Conservation (phyloP, 2,888 invertebrate species). For the Catocala sponsa region DNA sequence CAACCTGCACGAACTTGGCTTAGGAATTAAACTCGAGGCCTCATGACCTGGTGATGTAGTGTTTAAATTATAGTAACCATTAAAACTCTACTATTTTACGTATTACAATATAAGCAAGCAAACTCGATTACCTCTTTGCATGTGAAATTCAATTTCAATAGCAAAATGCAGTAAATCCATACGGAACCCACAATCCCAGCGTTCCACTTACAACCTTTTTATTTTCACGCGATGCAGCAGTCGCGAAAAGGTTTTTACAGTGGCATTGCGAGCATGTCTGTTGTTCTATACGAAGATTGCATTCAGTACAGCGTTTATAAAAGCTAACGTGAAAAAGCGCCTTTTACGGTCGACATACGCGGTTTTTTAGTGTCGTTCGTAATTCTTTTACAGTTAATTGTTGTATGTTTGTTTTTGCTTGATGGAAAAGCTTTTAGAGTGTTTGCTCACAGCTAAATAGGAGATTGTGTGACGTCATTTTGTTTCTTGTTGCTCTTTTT, state of each 20-base stretch:
- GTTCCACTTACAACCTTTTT: conserved; percentile 33
- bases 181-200: conserved; percentile 40
- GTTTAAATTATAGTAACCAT: too few relatives aligned
- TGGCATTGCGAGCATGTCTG: conserved; percentile 58
- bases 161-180: conserved; percentile 4
- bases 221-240: conserved; percentile 48
- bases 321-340: conserved; percentile 62
- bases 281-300: conserved; percentile 62
- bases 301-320: conserved; percentile 65
- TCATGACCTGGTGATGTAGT: too few relatives aligned
- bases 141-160: neutral
- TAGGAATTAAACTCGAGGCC: too few relatives aligned
- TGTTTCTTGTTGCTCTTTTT: neutral
- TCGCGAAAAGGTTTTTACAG: conserved; percentile 57
- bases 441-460: conserved; percentile 6
- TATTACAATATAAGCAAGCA: too few relatives aligned
- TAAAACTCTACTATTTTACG: too few relatives aligned
- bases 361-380: conserved; percentile 35
- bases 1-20: too few relatives aligned
- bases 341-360: conserved; percentile 49
- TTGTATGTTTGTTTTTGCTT: conserved; percentile 21
- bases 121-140: too few relatives aligned
- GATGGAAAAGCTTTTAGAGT: conserved; percentile 10
- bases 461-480: too few relatives aligned
- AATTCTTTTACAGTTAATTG: conserved; percentile 34